Evolutionary conservation across 2,113 vertebrate genomes (phyloP).

Genomic region (Macroglossus sobrinus): DNA sequence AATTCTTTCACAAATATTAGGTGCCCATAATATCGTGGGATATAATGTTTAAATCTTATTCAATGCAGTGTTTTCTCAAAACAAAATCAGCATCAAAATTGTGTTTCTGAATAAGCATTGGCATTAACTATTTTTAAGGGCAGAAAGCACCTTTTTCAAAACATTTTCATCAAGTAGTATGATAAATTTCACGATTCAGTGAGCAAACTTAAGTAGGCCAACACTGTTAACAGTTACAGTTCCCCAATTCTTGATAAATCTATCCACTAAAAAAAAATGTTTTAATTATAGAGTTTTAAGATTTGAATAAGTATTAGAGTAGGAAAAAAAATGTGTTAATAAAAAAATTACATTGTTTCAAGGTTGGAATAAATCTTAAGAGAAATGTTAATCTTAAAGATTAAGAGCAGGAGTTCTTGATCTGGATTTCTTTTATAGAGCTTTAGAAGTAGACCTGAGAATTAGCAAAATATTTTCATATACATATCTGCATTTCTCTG

Average conservation of each 20-base stretch:
- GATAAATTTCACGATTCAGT: not conserved
- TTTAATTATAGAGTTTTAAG: not conserved
- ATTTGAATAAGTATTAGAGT: not conserved
- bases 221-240: not conserved
- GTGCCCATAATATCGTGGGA: not conserved
- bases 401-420: not conserved
- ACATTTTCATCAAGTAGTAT: not conserved
- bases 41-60: not conserved
- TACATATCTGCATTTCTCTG: not conserved
- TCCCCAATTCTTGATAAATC: not conserved
- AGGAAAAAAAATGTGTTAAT: conserved; percentile 11
- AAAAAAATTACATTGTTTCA: conserved; percentile 18
- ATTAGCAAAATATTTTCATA: not conserved
- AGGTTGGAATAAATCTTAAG: not conserved
- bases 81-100: conserved; percentile 2
- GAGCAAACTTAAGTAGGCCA: not conserved
- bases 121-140: not conserved
- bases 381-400: not conserved
- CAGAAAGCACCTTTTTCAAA: not conserved
- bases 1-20: not conserved
- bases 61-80: not conserved
- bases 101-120: not conserved
- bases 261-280: not conserved
- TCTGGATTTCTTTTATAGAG: not conserved
- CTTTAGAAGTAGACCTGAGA: not conserved